Conservation (phyloP, 2,797 vertebrate species). For the Eurystomus glaucurus region DNA sequence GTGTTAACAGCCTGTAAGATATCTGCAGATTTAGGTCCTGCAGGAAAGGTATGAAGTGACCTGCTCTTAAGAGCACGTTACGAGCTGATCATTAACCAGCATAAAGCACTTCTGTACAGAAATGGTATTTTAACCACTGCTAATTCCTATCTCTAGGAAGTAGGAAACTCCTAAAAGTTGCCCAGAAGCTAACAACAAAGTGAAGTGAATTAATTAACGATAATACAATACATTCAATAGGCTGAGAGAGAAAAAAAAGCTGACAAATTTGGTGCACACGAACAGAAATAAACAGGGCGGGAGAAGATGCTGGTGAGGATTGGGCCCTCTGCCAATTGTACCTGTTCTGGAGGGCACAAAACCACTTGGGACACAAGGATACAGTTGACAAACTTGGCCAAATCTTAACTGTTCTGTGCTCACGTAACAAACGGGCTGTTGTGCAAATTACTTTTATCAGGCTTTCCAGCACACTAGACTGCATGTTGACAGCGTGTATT, state of each 20-base stretch:
- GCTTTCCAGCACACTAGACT: neutral
- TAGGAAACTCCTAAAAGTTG: neutral
- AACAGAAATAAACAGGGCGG: neutral
- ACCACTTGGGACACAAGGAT: accelerated
- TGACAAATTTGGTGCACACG: neutral
- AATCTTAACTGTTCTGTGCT: neutral
- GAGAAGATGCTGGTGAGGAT: neutral
- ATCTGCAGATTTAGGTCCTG: neutral
- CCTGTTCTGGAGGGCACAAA: neutral
- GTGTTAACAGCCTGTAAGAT: neutral
- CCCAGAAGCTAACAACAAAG: neutral
- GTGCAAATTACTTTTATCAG: neutral
- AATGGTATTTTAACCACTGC: neutral
- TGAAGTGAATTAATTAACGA: neutral
- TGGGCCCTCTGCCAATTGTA: neutral
- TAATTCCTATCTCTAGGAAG: neutral
- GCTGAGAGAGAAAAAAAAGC: neutral
- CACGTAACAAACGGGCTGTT: neutral
- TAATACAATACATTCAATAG: neutral
- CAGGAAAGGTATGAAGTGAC: neutral
- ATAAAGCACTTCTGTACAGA: neutral
- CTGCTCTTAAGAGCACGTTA: neutral
- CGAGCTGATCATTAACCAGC: neutral
- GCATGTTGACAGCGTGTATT: neutral
- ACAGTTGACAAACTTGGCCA: neutral